Conservation (phyloP, 2,888 invertebrate genomes). For the Tetragnatha montana region DNA sequence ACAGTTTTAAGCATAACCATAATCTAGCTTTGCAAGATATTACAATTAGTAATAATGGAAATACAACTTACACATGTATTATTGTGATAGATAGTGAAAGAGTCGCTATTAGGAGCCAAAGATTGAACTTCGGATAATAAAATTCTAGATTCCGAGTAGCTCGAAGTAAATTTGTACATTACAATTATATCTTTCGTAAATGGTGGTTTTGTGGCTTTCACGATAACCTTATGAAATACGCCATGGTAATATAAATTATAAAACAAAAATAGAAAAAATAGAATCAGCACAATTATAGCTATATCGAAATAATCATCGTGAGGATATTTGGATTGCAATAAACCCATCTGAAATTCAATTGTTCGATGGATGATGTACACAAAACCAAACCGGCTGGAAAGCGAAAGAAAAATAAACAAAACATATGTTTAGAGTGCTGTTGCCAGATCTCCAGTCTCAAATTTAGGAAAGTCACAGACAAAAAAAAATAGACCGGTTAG, state of each 20-base stretch:
- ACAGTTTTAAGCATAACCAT: too few relatives aligned
- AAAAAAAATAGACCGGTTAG: too few relatives aligned
- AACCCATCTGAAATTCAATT: neutral
- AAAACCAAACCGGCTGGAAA: too few relatives aligned
- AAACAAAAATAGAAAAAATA: slow-evolving; percentile 73
- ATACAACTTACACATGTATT: slow-evolving; percentile 74
- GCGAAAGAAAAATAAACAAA: too few relatives aligned
- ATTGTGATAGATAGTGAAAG: slow-evolving; percentile 78
- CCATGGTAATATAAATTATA: slow-evolving; percentile 75
- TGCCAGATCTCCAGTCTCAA: too few relatives aligned
- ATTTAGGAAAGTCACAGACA: too few relatives aligned
- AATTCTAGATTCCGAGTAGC: slow-evolving; percentile 76
- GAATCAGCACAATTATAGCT: slow-evolving; percentile 29
- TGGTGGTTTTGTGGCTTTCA: slow-evolving; percentile 76
- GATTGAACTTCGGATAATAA: slow-evolving; percentile 76
- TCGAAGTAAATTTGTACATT: slow-evolving; percentile 77
- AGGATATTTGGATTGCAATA: neutral
- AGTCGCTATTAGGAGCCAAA: slow-evolving; percentile 75
- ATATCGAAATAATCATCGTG: neutral
- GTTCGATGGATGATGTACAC: neutral
- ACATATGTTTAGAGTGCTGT: too few relatives aligned
- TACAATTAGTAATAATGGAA: neutral
- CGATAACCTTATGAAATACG: slow-evolving; percentile 74
- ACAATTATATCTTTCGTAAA: slow-evolving; percentile 73
- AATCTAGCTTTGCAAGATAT: too few relatives aligned